Evolutionary conservation across 2,797 vertebrate species (phyloP).

Genomic region (Hyperoplus lanceolatus): DNA sequence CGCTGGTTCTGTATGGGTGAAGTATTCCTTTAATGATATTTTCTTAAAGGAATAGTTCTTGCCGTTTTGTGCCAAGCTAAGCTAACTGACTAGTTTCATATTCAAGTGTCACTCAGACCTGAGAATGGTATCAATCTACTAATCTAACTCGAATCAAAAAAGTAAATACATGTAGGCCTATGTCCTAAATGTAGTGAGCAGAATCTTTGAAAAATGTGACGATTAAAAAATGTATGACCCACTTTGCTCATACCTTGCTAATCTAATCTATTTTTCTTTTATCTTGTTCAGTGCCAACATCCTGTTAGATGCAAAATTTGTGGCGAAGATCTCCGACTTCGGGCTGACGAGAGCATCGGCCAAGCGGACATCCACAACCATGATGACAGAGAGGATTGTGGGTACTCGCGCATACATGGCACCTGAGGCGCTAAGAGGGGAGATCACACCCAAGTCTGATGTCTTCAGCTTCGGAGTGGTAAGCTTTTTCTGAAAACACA

Average conservation of each 20-base stretch:
- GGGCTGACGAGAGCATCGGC: slow-evolving; percentile 93
- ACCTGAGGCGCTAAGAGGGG: slow-evolving; percentile 94
- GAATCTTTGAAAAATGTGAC: too few relatives aligned
- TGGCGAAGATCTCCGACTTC: slow-evolving; percentile 96
- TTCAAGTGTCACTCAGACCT: background rate
- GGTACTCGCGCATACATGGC: slow-evolving; percentile 98
- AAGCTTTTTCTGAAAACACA: slow-evolving; percentile 53
- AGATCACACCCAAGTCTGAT: slow-evolving; percentile 95
- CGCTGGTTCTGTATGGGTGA: too few relatives aligned
- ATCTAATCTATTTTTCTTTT: background rate
- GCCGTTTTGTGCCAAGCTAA: too few relatives aligned
- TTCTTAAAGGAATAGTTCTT: background rate
- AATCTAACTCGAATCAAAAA: background rate
- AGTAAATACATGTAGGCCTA: background rate
- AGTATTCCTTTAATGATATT: background rate
- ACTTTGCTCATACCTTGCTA: background rate
- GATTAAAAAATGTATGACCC: background rate
- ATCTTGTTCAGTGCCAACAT: slow-evolving; percentile 90
- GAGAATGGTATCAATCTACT: background rate
- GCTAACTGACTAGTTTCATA: background rate
- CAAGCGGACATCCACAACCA: slow-evolving; percentile 85
- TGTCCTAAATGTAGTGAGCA: background rate
- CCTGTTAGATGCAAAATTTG: slow-evolving; percentile 88
- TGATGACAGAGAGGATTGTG: slow-evolving; percentile 94
- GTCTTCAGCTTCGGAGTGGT: slow-evolving; percentile 98